Base-by-base conservation (phyloP, 1,140 invertebrate species). In the Lepeophtheirus salmonis region DNA sequence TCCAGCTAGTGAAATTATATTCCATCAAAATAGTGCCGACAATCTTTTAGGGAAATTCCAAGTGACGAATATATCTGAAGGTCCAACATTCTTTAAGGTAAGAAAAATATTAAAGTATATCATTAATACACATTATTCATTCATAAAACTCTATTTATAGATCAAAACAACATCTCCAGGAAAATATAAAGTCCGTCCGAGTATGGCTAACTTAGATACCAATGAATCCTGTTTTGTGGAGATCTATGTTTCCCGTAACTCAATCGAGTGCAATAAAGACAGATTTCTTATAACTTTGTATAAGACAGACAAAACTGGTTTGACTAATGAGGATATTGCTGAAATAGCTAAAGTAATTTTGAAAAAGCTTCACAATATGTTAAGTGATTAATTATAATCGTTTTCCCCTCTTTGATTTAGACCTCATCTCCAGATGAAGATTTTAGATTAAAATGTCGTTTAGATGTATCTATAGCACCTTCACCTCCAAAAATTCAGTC, bases 181-280 rank as follows among this genome's bases (percentile, higher is more conserved):
- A 64, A 92, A 91, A 70, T 94, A 89, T 70, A 74, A 85, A 50
- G 89, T 94, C 0, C 77, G 84, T 58, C 88, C 89, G 12, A 89
- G 84, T 64, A 80, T 79, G 16, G 89, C 89, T 4, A 70, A 80
- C 26, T 68, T 94, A 26, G 67, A 73, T 2, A 76, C 81, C 17
- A 78, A 77, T 17, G 72, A 73, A 57, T 18, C 52, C 3, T 18
- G 3, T 14, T n/a, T 18, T 17, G 52, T 62, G 62, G 21, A 65
- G 64, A 50, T 67, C 68, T 52, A 67, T 24, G 16, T 58, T 4
- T n/a, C 21, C 17, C 22, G 10, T 53, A 16, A 16, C 16, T 50
- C 16, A 16, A n/a, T 58, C n/a, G 18, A 51, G 26, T 58, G n/a
- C 3, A 25, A 17, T 55, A 50, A 16, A 53, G 18, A 58, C 14